Conservation (phyloP, 2,888 invertebrate species). For the Eupithecia exiguata region DNA sequence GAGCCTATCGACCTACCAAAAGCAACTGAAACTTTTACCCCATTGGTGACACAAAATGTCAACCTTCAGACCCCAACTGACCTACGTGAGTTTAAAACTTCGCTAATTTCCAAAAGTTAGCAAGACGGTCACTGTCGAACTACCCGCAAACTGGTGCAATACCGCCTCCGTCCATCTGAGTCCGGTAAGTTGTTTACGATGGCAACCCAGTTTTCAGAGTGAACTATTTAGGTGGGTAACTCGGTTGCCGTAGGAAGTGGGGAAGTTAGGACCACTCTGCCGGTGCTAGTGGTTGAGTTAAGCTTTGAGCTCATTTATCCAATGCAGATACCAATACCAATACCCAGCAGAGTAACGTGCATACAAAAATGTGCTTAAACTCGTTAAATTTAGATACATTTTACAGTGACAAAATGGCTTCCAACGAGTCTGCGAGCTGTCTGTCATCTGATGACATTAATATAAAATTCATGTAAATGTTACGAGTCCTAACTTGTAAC, state of each 20-base stretch:
- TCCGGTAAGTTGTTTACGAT: constrained; percentile 70
- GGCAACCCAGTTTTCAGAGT: constrained; percentile 70
- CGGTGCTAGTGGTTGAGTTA: constrained; percentile 3
- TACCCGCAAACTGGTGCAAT: constrained; percentile 49
- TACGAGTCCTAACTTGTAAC: too few species aligned
- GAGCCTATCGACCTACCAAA: background rate
- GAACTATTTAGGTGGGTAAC: constrained; percentile 69
- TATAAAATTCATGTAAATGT: too few species aligned
- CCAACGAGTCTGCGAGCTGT: too few species aligned
- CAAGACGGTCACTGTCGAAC: constrained; percentile 39
- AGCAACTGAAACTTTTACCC: background rate
- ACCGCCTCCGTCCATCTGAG: constrained; percentile 53
- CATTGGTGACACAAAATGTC: constrained; percentile 5
- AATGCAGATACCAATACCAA: too few species aligned
- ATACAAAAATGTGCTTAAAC: too few species aligned
- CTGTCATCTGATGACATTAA: too few species aligned
- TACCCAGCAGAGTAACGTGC: too few species aligned
- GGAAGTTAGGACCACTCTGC: constrained; percentile 61
- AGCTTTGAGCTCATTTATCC: too few species aligned
- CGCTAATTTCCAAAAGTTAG: constrained; percentile 35
- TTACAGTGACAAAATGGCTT: too few species aligned
- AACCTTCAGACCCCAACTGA: constrained; percentile 3
- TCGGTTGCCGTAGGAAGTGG: constrained; percentile 69
- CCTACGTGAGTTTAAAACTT: constrained; percentile 28
- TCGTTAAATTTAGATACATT: too few species aligned